Evolutionary conservation across 2,113 vertebrate species (phyloP).

Genomic region (Prietella phreatophila): DNA sequence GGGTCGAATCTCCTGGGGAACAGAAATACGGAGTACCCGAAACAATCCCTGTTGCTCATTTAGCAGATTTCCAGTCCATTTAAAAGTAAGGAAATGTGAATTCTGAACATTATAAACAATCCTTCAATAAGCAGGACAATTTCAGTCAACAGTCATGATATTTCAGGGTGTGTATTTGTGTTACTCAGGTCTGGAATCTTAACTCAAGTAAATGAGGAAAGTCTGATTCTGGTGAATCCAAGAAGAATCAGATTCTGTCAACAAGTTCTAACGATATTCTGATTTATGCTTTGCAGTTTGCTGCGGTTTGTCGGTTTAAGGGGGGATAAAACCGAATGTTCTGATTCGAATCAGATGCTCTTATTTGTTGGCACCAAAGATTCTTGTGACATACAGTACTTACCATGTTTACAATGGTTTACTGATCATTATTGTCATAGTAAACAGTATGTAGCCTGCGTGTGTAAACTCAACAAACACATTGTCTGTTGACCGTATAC

Average conservation of each 20-base stretch:
- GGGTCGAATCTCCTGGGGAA: background rate
- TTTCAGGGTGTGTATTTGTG: background rate
- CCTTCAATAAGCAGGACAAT: background rate
- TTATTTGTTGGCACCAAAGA: background rate
- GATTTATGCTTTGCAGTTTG: background rate
- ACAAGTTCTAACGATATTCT: background rate
- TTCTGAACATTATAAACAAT: background rate
- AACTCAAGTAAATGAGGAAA: background rate
- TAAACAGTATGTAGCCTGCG: background rate
- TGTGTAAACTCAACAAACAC: background rate
- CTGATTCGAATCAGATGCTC: background rate
- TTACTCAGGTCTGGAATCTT: background rate
- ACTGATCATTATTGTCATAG: background rate
- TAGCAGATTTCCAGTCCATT: background rate
- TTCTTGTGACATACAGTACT: background rate
- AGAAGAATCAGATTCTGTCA: background rate
- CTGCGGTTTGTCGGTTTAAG: background rate
- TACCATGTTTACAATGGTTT: background rate
- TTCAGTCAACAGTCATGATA: background rate
- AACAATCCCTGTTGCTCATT: background rate
- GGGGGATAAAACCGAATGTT: background rate
- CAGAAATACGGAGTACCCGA: background rate
- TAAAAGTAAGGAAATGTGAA: background rate
- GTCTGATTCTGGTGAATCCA: background rate
- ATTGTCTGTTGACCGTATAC: background rate